Conservation (phyloP, 2,888 invertebrate genomes). For the Acheta domesticus region DNA sequence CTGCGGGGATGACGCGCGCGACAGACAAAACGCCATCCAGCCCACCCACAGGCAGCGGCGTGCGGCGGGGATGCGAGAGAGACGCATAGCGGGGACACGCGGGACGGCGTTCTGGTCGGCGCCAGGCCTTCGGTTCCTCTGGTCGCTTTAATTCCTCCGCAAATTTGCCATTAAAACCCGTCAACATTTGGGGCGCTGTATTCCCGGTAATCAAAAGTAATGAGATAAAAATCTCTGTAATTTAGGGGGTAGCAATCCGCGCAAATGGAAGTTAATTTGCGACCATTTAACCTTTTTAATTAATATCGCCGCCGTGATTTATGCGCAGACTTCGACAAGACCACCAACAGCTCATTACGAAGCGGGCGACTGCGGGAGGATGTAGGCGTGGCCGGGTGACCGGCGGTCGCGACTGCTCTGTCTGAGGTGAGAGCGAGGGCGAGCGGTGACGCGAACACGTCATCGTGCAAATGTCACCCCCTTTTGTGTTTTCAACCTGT, state of each 20-base stretch:
- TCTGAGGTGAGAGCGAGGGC: no score
- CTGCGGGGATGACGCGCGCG: no score
- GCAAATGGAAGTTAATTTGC: conserved; percentile 18
- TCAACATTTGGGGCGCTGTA: conserved; percentile 10
- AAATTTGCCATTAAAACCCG: conserved; percentile 18
- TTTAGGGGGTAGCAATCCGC: conserved; percentile 9
- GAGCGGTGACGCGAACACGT: no score
- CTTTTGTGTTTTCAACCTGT: no score
- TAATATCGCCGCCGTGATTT: conserved; percentile 1
- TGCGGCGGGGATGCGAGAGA: background rate
- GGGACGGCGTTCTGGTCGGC: background rate
- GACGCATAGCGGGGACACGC: background rate
- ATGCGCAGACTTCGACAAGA: conserved; percentile 1
- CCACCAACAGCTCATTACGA: background rate
- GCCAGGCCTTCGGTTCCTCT: background rate
- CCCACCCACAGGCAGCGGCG: background rate
- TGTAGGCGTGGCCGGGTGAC: no score
- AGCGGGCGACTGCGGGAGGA: no score
- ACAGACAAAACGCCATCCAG: no score
- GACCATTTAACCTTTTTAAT: conserved; percentile 18
- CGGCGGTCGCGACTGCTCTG: no score
- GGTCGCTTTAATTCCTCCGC: background rate
- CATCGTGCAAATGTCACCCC: no score
- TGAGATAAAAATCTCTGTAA: conserved; percentile 18
- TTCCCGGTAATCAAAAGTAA: conserved; percentile 10